Base-by-base conservation (phyloP, 2,113 vertebrate species). In the Sceloporus undulatus region DNA sequence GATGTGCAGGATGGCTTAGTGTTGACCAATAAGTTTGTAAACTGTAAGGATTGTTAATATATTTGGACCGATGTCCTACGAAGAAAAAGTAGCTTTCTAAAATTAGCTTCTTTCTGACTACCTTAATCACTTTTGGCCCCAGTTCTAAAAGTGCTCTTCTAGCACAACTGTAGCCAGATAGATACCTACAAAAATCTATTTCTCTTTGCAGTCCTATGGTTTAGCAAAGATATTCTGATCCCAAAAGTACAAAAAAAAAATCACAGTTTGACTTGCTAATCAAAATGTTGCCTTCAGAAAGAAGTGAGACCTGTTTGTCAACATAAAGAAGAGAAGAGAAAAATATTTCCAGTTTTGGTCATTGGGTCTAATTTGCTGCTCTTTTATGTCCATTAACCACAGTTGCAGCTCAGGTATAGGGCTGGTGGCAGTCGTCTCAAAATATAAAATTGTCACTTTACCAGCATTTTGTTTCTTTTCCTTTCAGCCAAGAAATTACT, bases 91-190 rank as follows among this genome's bases (percentile, higher is more conserved):
- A 34, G 23, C 23, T 79, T 89, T 78, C 71, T 85, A 73, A 82
- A 85, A 85, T 87, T 79, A 85, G 75, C 42, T 88, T 23, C n/a
- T 86, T 76, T 62, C 19, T 83, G 66, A 88, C 88, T 89, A 23
- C 62, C 86, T 87, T 38, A 90, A 87, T 29, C 56, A 91, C 79
- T 83, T 85, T 65, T 42, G 73, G 25, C 8, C 73, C 42, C 40
- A 16, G 27, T 71, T 79, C 48, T 11, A 40, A 62, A 85, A 84
- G 48, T 73, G 48, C 23, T 42, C 21, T 74, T 77, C 38, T 23
- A 77, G 7, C 16, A 65, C 25, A 77, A 19, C 0, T 29, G 23
- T 66, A 10, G n/a, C 38, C 73, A 62, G 73, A 85, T 75, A 66
- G 54, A 62, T 2, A 65, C 9, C 11, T 21, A 62, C 23, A 48